Evolutionary conservation across 2,113 vertebrate genomes (phyloP), one percentile per base, ranked within the genome.

Genomic region (Mionectes macconnelli): DNA sequence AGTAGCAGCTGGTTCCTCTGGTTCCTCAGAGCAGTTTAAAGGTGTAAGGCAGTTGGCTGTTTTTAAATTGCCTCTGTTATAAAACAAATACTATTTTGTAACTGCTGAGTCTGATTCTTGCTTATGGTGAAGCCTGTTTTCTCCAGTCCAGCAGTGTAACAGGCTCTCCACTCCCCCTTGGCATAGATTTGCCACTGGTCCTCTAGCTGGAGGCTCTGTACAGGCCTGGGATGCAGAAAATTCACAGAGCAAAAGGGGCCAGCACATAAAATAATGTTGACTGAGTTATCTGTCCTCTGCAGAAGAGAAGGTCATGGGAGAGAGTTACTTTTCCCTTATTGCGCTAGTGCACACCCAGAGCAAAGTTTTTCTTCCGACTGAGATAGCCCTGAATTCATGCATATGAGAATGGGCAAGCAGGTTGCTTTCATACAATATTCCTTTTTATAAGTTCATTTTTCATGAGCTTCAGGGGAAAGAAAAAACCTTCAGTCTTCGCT

Each of bases 361-460:
- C 12, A 4, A 85, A 93, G 66, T 35, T 91, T 76, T 83, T 33
- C 83, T 90, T 93, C 82, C 81, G 84, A 3, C 50, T 55, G 42
- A 1, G 3, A 30, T 19, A 76, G 66, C 40, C 60, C 44, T 74
- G 74, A 90, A 87, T 82, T 87, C 81, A 56, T 70, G 85, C 78
- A 62, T 73, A 44, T 0, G 0, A 81, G 80, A 89, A 86, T 1
- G 7, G 57, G 31, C 42, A 68, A 89, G 67, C 24, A 63, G 76
- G 62, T 69, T 76, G 85, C 80, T 94, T 94, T 94, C 95, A 92
- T 89, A 75, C 56, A 92, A 81, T 92, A 95, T 95, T 89, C 83
- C 33, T 89, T 95, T 96, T 90, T 40, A 75, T 93, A 90, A 75
- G 47, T 21, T 88, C 31, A 42, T 93, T 89, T 94, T 74, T 76